Percentiles rank a stretch among this genome's conserved stretches.
These are phyloP conservation scores for Nixonia krombeini DNA, from an alignment of 1,140 invertebrate species.

Conservation along the genomic window DNA sequence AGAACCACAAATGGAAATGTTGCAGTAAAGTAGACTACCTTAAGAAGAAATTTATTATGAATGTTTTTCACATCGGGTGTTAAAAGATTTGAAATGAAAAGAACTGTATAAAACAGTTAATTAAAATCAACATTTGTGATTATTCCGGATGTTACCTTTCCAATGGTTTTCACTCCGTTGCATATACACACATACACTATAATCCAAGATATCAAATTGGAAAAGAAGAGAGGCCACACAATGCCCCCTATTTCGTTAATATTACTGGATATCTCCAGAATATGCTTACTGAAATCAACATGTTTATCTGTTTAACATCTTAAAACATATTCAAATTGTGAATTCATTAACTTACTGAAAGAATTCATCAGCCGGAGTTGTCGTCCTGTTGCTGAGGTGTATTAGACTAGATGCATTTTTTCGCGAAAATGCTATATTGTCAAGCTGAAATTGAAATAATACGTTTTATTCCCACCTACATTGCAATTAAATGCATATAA, in stretches of 20 bases:
- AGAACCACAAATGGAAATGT: slow-evolving; percentile 89
- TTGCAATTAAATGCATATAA: slow-evolving; percentile 2
- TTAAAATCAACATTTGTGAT: too few species aligned
- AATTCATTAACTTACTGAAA: slow-evolving; percentile 79
- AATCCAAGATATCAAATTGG: slow-evolving; percentile 81
- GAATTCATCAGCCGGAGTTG: slow-evolving; percentile 86
- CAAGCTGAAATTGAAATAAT: slow-evolving; percentile 44
- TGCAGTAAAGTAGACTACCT: slow-evolving; percentile 89
- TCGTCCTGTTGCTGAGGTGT: slow-evolving; percentile 62
- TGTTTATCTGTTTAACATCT: slow-evolving; percentile 13
- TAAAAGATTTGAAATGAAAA: too few species aligned
- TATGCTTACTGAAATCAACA: slow-evolving; percentile 74
- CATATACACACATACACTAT: slow-evolving; percentile 85
- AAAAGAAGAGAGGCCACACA: slow-evolving; percentile 80
- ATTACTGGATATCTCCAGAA: slow-evolving; percentile 77
- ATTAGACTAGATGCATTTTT: slow-evolving; percentile 51
- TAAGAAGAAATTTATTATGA: slow-evolving; percentile 51
- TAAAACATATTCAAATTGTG: neutral
- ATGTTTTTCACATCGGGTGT: slow-evolving; percentile 1
- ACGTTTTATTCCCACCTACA: neutral
- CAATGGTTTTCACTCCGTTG: slow-evolving; percentile 84
- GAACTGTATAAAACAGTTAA: too few species aligned
- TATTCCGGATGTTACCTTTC: too few species aligned
- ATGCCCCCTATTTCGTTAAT: slow-evolving; percentile 80
- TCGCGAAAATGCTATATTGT: too few species aligned